Evolutionary conservation across 2,113 vertebrate species (phyloP).

Genomic region (Python bivittatus): DNA sequence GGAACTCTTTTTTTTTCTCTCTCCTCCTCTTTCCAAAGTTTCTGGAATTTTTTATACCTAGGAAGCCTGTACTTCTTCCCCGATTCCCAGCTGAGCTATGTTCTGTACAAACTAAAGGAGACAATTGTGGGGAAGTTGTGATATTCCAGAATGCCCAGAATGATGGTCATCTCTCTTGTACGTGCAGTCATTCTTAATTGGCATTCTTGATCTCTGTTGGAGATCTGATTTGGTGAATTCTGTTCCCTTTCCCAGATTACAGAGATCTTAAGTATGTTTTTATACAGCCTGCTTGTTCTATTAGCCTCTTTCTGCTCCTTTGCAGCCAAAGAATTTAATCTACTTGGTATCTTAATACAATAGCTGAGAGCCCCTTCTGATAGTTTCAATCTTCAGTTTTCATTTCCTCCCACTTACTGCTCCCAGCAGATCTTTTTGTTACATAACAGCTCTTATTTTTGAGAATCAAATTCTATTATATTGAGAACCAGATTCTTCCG

Average conservation of each 20-base stretch:
- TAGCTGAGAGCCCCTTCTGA: background rate
- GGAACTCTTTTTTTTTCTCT: background rate
- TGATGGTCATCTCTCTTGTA: background rate
- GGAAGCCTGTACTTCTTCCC: background rate
- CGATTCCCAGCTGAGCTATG: background rate
- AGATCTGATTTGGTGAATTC: background rate
- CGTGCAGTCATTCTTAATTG: too few species aligned
- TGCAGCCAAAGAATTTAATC: background rate
- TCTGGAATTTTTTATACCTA: background rate
- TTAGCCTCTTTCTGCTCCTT: background rate
- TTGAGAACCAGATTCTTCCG: background rate
- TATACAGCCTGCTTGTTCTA: background rate
- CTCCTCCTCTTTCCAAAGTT: background rate
- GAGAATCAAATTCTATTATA: slow-evolving; percentile 12
- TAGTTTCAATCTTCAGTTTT: background rate
- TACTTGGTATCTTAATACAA: background rate
- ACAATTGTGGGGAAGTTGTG: too few species aligned
- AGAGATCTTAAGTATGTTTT: background rate
- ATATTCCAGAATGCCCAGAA: background rate
- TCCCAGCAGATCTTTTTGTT: background rate
- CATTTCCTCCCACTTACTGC: background rate
- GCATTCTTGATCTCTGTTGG: background rate
- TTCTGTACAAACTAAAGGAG: background rate
- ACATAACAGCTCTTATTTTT: background rate
- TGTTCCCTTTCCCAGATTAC: too few species aligned